Evolutionary conservation across 2,113 vertebrate species (phyloP).

Genomic region (Gymnarchus niloticus): DNA sequence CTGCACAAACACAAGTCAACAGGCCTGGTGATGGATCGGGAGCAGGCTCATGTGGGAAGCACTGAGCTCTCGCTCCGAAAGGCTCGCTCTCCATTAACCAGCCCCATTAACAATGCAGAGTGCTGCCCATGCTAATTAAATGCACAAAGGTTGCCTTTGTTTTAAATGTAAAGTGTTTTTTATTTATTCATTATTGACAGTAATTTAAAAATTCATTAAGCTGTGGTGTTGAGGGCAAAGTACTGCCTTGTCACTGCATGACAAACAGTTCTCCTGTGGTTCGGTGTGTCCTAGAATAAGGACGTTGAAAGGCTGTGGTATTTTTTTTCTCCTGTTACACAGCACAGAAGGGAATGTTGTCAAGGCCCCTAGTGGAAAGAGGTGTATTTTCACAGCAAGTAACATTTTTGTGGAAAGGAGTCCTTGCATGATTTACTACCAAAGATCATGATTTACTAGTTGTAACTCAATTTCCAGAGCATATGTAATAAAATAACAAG

Average conservation of each 20-base stretch:
- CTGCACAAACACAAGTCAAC: constrained; percentile 62
- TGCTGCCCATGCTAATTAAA: constrained; percentile 50
- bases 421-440: background rate
- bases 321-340: background rate
- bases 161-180: constrained; percentile 42
- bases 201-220: constrained; percentile 58
- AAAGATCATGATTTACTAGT: background rate
- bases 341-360: background rate
- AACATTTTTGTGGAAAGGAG: constrained; percentile 9
- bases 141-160: constrained; percentile 48
- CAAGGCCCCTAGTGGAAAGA: background rate
- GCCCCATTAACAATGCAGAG: constrained; percentile 52
- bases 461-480: constrained; percentile 2
- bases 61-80: constrained; percentile 34
- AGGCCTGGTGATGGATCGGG: constrained; percentile 68
- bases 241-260: background rate
- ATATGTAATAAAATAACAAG: constrained; percentile 2
- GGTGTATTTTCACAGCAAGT: background rate
- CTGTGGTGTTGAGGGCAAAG: constrained; percentile 31
- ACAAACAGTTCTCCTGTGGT: constrained; percentile 8
- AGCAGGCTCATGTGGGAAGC: constrained; percentile 43
- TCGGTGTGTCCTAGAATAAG: background rate
- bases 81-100: constrained; percentile 52
- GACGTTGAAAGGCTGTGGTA: background rate
- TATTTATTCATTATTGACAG: constrained; percentile 50